Evolutionary conservation across 2,888 invertebrate genomes (phyloP).

Genomic region (Terebella lapidaria): DNA sequence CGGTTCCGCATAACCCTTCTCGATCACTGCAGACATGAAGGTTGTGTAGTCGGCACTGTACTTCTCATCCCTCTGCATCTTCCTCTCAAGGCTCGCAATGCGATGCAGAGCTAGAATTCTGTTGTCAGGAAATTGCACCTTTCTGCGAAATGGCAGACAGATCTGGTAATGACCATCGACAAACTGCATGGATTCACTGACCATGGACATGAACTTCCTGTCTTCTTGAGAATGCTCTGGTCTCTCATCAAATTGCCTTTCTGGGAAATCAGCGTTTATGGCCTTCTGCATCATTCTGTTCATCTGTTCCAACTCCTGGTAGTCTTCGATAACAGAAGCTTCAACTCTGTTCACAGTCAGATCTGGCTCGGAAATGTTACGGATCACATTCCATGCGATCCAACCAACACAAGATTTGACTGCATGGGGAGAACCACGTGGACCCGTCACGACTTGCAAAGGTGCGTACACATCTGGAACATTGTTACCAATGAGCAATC

Average conservation of each 20-base stretch:
- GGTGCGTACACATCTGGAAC: not conserved
- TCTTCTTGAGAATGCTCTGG: not conserved
- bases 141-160: not conserved
- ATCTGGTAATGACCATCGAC: not conserved
- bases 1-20: not conserved
- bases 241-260: not conserved
- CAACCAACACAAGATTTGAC: not conserved
- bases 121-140: not conserved
- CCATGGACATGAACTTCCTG: not conserved
- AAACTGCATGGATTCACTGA: not conserved
- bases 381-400: not conserved
- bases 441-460: not conserved
- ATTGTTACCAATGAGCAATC: not conserved
- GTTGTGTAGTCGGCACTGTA: not conserved
- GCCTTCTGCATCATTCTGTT: not conserved
- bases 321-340: not conserved
- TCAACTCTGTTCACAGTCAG: not conserved
- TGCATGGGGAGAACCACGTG: not conserved
- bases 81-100: not conserved
- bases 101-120: not conserved
- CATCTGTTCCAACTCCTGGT: not conserved
- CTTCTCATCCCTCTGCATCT: not conserved
- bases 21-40: not conserved
- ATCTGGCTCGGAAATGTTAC: not conserved
- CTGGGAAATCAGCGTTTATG: not conserved